Evolutionary conservation across 37 sponge, comb jelly and placozoan genomes (phyloP), one percentile per base, ranked within the genome.

Genomic region (Aphrocallistes beatrix): DNA sequence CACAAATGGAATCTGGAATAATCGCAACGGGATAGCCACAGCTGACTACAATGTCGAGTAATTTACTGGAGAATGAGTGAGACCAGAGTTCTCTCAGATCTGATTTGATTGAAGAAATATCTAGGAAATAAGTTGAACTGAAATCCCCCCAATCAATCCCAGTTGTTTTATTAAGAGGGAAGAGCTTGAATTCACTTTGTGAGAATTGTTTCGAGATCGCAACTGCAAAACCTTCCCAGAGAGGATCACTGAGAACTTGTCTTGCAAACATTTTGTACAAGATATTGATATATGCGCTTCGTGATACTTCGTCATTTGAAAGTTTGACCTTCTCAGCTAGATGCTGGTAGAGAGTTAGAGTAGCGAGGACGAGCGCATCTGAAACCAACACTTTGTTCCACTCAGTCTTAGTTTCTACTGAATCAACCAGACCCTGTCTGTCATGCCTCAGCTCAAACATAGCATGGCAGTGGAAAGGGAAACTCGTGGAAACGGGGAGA

Each of bases 401-500:
- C n/a, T 60, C 34, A 25, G 75, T 60, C 34, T 60, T 60, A 32
- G 75, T 30, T 30, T 60, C 75, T 19, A 30, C 75, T 3, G 21
- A 25, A 28, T 60, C 21, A 32, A 60, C 75, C n/a, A 60, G 34
- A 3, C 75, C 75, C 75, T 60, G 75, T 60, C 75, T 60, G n/a
- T 60, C 75, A 6, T 60, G 75, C n/a, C 75, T 60, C 75, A 60
- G 34, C 75, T 60, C 75, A 60, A 60, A 60, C 75, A 60, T 60
- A 25, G 75, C 75, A 13, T 60, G 75, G 21, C 75, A 60, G 75
- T 60, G 75, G 34, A 60, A 60, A 60, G 75, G 75, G 8, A 60
- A 30, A 3, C 3, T 28, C 3, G n/a, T 60, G 32, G 10, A 1
- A 60, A 60, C n/a, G 34, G 75, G 75, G 75, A 60, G 75, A 32